Evolutionary conservation across 1,140 invertebrate genomes (phyloP).

Genomic region (Halictus rubicundus): DNA sequence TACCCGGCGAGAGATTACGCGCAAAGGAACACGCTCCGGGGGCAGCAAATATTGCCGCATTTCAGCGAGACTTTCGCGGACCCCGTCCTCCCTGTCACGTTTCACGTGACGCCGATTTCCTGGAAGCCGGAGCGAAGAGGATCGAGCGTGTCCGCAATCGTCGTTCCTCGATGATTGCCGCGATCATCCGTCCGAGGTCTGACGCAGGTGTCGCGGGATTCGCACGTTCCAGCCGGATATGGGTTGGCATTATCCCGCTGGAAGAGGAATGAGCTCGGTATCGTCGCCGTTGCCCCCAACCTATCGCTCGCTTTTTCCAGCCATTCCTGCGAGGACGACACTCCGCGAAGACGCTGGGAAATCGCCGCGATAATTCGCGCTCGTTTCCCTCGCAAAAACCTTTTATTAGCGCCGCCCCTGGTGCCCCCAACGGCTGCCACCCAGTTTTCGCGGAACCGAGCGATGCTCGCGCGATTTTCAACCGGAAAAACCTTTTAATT

Average conservation of each 20-base stretch:
- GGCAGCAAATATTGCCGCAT: slow-evolving; percentile 13
- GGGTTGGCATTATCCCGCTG: slow-evolving; percentile 57
- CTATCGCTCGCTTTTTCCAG: slow-evolving; percentile 54
- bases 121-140: slow-evolving; percentile 43
- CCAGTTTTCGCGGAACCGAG: slow-evolving; percentile 24
- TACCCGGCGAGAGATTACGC: neutral
- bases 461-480: slow-evolving; percentile 5
- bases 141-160: slow-evolving; percentile 65
- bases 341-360: slow-evolving; percentile 42
- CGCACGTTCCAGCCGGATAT: slow-evolving; percentile 64
- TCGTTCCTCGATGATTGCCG: slow-evolving; percentile 68
- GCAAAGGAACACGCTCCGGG: neutral
- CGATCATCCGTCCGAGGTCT: slow-evolving; percentile 52
- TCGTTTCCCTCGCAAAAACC: slow-evolving; percentile 7
- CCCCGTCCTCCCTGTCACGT: slow-evolving; percentile 25
- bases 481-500: slow-evolving; percentile 25
- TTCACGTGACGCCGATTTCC: slow-evolving; percentile 53
- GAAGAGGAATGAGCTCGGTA: slow-evolving; percentile 35
- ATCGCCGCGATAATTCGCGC: slow-evolving; percentile 53
- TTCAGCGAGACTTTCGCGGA: slow-evolving; percentile 37
- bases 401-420: slow-evolving; percentile 18
- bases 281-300: slow-evolving; percentile 1
- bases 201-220: slow-evolving; percentile 65
- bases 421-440: too few species aligned
- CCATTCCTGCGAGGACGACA: slow-evolving; percentile 32